Evolutionary conservation across 2,113 vertebrate genomes (phyloP).

Genomic region (Chascanopsetta lugubris): DNA sequence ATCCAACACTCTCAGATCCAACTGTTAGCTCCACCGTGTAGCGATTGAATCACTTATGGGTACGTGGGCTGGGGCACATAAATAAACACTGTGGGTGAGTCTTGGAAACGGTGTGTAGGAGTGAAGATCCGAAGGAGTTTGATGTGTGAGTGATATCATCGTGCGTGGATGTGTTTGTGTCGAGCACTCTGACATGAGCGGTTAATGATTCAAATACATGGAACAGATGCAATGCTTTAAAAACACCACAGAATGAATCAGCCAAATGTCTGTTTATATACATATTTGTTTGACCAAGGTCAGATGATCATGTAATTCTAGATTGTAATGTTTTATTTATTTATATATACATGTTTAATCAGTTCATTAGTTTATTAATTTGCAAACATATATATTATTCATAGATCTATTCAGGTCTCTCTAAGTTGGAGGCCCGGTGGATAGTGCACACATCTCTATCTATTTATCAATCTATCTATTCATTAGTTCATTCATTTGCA

Average conservation of each 20-base stretch:
- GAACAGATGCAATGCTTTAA: not conserved
- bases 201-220: conserved; percentile 8
- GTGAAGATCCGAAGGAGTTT: not conserved
- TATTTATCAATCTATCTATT: too few species aligned
- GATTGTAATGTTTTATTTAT: too few species aligned
- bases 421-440: too few species aligned
- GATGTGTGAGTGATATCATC: conserved; percentile 1
- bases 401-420: too few species aligned
- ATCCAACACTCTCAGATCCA: too few species aligned
- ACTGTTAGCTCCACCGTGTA: too few species aligned
- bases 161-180: not conserved
- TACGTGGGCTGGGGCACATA: not conserved
- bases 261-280: not conserved
- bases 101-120: conserved; percentile 7
- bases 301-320: not conserved
- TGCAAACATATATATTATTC: too few species aligned
- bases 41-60: conserved; percentile 1
- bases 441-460: too few species aligned
- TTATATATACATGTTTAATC: too few species aligned
- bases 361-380: too few species aligned
- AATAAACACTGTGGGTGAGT: conserved; percentile 26
- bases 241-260: not conserved
- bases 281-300: not conserved
- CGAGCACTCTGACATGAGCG: not conserved
- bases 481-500: too few species aligned